Evolutionary conservation across 2,113 vertebrate species (phyloP).

Genomic region (Phoxinus phoxinus): DNA sequence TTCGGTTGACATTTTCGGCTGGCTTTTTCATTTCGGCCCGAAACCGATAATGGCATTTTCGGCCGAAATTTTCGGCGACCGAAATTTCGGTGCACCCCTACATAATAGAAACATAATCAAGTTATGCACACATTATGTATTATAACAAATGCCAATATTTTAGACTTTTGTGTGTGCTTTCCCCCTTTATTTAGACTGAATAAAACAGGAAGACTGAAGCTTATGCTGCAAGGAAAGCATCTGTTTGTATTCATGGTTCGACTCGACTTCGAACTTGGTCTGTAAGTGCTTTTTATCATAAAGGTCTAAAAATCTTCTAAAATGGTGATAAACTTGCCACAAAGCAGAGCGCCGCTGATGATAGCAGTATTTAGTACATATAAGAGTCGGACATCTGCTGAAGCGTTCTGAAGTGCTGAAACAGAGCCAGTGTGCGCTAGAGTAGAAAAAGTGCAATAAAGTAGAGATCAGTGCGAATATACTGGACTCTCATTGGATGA

Average conservation of each 20-base stretch:
- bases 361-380: slow-evolving; percentile 29
- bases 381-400: slow-evolving; percentile 49
- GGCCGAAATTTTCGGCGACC: no score
- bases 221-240: neutral
- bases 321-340: neutral
- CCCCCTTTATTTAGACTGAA: neutral
- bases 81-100: no score
- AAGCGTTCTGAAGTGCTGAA: slow-evolving; percentile 41
- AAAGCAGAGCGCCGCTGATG: neutral
- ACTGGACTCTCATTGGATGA: slow-evolving; percentile 5
- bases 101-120: no score
- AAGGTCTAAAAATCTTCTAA: neutral
- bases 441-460: slow-evolving; percentile 37
- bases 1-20: no score
- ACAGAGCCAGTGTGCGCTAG: neutral
- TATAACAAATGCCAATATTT: neutral
- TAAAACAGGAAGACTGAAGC: neutral
- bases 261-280: neutral
- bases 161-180: neutral
- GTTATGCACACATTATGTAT: no score
- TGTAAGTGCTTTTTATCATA: neutral
- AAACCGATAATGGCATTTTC: no score
- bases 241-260: neutral
- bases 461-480: neutral
- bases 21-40: no score